Base-by-base conservation (phyloP, 2,113 vertebrate species). In the Petrocephalus microphthalmus region DNA sequence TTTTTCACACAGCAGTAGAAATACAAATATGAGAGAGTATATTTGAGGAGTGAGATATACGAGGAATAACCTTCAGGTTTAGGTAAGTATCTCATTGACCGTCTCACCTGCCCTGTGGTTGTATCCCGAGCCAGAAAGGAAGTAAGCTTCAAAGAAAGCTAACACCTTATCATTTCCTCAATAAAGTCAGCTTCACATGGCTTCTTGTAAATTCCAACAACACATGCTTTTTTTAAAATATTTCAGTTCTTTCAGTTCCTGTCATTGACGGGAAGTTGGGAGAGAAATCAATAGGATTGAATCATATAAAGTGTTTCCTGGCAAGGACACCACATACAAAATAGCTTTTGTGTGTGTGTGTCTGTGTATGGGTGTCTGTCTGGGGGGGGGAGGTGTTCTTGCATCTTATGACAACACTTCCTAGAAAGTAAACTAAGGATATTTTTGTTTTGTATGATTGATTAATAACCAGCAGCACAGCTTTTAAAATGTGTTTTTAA, bases 161-260 rank as follows among this genome's bases (percentile, higher is more conserved):
- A 2, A 42, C 53, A 42, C 53, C 8, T 45, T 86, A n/a, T 86
- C 57, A 47, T 33, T 29, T 1, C 37, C 8, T n/a, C 4, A 20
- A n/a, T n/a, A 49, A 83, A 45, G 37, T 7, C 3, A 37, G 47
- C 56, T 15, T 33, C 53, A 42, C 29, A 64, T 37, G 85, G 37
- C 37, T 86, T 86, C 85, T 86, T 60, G 17, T 86, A 86, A 85
- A 45, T 64, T 86, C 85, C 25, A 86, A 22, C 37, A 60, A 22
- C 10, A 56, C 85, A 7, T 13, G 33, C 53, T 60, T 60, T 86
- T 84, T 84, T 47, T 29, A 25, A n/a, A 84, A 54, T 54, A 85
- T 85, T 85, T 85, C 52, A 37, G 49, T 85, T 86, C 20, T 54
- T 42, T 42, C 42, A 42, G 42, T 42, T 47, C 56, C 33, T 60